These are phyloP conservation scores for Falco rusticolus DNA, from an alignment of 2,797 vertebrate genomes.

Conservation along the genomic window DNA sequence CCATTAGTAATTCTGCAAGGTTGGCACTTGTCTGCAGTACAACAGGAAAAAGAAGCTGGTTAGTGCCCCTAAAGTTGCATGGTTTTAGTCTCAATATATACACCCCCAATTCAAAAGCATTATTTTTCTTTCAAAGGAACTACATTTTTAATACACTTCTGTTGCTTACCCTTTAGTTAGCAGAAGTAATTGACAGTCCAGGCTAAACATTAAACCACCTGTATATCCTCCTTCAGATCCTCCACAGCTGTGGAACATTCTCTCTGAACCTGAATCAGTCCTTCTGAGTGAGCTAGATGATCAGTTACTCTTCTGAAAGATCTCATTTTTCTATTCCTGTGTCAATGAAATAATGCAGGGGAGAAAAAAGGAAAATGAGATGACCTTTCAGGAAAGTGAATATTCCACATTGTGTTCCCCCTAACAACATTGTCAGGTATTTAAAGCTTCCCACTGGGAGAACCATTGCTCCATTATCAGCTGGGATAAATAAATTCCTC, in stretches of 20 bases:
- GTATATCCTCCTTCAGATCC: neutral
- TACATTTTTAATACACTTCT: neutral
- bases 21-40: neutral
- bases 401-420: neutral
- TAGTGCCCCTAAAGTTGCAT: neutral
- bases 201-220: neutral
- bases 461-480: neutral
- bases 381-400: neutral
- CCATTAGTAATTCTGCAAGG: neutral
- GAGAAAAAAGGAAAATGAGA: neutral
- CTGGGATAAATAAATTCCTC: neutral
- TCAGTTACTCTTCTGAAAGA: neutral
- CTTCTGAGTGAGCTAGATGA: neutral
- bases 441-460: neutral
- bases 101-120: neutral
- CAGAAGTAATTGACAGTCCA: neutral
- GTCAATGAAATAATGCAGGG: neutral
- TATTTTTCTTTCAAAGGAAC: neutral
- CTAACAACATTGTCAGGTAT: neutral
- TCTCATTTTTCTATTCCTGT: neutral
- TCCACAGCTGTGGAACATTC: neutral
- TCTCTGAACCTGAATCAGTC: neutral
- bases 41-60: neutral
- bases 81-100: neutral
- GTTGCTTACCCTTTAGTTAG: neutral